Evolutionary conservation across 2,797 vertebrate genomes (phyloP).

Genomic region (Eospalax fontanierii): DNA sequence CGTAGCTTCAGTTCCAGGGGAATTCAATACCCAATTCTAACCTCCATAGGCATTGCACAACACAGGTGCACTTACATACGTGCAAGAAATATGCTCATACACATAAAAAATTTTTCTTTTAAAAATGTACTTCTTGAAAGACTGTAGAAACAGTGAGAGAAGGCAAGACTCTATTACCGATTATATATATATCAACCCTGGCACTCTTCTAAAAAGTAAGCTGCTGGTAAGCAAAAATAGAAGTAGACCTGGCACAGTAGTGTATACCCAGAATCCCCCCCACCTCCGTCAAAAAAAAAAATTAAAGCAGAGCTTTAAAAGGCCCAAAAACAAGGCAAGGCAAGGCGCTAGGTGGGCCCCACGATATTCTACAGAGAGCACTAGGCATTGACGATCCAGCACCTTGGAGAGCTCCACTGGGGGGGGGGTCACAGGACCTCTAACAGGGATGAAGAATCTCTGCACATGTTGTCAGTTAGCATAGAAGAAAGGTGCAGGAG

Average conservation of each 20-base stretch:
- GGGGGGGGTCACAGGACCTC: not conserved
- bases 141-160: not conserved
- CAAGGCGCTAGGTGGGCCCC: not conserved
- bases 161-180: not conserved
- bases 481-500: not conserved
- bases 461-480: not conserved
- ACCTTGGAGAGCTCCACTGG: slow-evolving; percentile 60
- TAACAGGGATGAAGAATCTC: not conserved
- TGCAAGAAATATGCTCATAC: not conserved
- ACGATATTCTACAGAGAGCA: not conserved
- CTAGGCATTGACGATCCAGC: not conserved
- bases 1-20: not conserved
- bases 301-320: not conserved
- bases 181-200: slow-evolving; percentile 19
- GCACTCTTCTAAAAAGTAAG: slow-evolving; percentile 32
- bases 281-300: not conserved
- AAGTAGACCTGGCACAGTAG: not conserved
- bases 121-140: slow-evolving; percentile 23
- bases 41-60: not conserved
- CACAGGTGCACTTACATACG: not conserved
- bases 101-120: not conserved
- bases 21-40: not conserved
- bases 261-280: not conserved
- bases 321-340: not conserved
- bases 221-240: not conserved